Evolutionary conservation across 2,797 vertebrate genomes (phyloP), one percentile per base, ranked within the genome.

Genomic region (Alouatta caraya): DNA sequence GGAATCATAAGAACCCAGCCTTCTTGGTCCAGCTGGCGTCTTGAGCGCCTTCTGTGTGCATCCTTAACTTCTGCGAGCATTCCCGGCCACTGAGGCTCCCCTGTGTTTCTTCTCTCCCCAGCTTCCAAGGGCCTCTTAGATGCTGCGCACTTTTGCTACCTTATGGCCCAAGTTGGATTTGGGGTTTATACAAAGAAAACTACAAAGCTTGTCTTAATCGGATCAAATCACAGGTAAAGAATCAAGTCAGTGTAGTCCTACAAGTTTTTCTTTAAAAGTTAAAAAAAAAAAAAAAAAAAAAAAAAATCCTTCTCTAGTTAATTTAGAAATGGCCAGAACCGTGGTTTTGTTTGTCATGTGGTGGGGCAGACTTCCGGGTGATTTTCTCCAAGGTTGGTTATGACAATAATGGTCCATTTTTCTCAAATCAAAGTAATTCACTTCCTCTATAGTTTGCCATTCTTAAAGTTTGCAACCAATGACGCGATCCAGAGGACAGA

Each of bases 401-500:
- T 72, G 8, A 44, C 33, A 75, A 5, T 48, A n/a, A 21, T 6
- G 30, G 70, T 17, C 72, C 50, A 22, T 81, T 72, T 55, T 52
- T 52, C 55, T 80, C 50, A 88, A 84, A 13, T 48, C 13, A 50
- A 39, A 85, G 46, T 57, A 28, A 82, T 75, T 42, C 28, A 26
- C 64, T 61, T 61, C 76, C 79, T 93, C 76, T 8, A 26, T 90
- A 99, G 99, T 97, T 99, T 99, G 94, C 98, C 99, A 0, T 99
- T 99, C 98, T 96, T 97, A 5, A 99, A 99, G 97, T 99, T 99
- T 99, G 99, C 99, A 1, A 99, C 99, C 76, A 99, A 99, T 80
- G 99, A 99, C 98, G 99, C 99, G 0, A 99, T 99, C 97, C 99
- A 99, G 97, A 99, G 99, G 98, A 99, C 99, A 0, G 99, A 99